Conservation (phyloP, 2,797 vertebrate species). For the Todus mexicanus region DNA sequence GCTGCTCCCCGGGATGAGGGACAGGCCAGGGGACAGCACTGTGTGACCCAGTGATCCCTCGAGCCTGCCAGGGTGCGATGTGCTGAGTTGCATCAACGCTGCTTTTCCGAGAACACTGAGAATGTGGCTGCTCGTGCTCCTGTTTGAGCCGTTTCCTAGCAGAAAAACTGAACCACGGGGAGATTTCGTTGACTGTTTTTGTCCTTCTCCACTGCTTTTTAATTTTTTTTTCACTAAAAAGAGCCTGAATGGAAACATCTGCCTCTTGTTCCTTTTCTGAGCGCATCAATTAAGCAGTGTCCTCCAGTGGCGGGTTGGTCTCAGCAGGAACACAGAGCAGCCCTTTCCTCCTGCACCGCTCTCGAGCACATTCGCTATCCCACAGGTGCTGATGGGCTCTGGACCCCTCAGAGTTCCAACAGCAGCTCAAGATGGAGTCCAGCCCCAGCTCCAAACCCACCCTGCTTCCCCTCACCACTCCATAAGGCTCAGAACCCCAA, state of each 20-base stretch:
- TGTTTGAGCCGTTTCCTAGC: background rate
- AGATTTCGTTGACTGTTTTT: background rate
- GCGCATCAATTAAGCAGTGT: background rate
- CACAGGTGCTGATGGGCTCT: background rate
- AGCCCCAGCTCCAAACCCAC: background rate
- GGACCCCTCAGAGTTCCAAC: accelerated
- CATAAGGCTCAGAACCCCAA: background rate
- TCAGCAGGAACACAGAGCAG: background rate
- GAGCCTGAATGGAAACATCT: background rate
- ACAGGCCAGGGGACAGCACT: background rate
- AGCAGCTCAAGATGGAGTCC: background rate
- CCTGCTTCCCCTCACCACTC: background rate
- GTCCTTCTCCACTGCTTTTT: background rate
- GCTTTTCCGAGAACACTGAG: accelerated
- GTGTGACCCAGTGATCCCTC: background rate
- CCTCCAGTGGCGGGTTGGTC: background rate
- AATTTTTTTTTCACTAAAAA: background rate
- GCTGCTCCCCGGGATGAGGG: background rate
- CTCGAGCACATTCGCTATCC: background rate
- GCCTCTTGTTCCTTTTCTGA: background rate
- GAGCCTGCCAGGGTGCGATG: accelerated
- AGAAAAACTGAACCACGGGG: background rate
- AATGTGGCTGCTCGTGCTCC: accelerated
- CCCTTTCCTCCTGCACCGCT: background rate
- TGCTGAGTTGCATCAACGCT: accelerated